Conservation (phyloP, 2,888 invertebrate genomes). For the Amblyteles armatorius region DNA sequence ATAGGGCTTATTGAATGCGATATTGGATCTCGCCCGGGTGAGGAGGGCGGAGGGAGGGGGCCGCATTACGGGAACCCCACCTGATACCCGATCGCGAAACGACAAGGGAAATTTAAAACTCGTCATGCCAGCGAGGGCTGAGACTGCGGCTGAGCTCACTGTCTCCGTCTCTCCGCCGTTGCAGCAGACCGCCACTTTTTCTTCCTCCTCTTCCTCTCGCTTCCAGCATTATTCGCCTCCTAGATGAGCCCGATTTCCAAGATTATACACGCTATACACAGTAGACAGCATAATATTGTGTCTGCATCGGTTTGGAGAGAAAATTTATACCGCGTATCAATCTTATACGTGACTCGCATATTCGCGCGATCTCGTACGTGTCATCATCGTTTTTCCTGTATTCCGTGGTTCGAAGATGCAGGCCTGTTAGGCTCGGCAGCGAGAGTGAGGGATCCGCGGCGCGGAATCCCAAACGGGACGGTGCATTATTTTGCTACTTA, state of each 20-base stretch:
- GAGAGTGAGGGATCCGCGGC: no score
- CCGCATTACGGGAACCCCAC: conserved; percentile 64
- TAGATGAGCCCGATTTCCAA: conserved; percentile 45
- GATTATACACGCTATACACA: conserved; percentile 44
- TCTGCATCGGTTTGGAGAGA: neutral
- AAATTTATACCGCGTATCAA: conserved; percentile 43
- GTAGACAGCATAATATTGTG: conserved; percentile 7
- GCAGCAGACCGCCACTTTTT: conserved; percentile 9
- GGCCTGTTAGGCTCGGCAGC: no score
- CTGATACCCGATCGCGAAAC: conserved; percentile 81
- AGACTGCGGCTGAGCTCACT: neutral
- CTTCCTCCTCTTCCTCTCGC: conserved; percentile 8
- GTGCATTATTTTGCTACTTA: no score
- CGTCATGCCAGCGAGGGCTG: conserved; percentile 74
- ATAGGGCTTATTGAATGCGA: conserved; percentile 81
- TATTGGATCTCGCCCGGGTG: conserved; percentile 80
- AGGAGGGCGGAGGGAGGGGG: conserved; percentile 46
- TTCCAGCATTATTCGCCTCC: conserved; percentile 14
- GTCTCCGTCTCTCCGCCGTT: conserved; percentile 8
- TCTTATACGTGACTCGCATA: conserved; percentile 11
- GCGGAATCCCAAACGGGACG: no score
- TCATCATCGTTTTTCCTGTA: conserved; percentile 10
- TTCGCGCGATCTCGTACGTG: neutral
- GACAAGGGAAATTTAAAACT: conserved; percentile 83
- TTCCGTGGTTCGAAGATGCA: neutral